Percentiles rank a stretch among this genome's conserved stretches.
Evolutionary conservation across 2,888 invertebrate genomes (phyloP).

Genomic region (Galerucella nymphaeae): DNA sequence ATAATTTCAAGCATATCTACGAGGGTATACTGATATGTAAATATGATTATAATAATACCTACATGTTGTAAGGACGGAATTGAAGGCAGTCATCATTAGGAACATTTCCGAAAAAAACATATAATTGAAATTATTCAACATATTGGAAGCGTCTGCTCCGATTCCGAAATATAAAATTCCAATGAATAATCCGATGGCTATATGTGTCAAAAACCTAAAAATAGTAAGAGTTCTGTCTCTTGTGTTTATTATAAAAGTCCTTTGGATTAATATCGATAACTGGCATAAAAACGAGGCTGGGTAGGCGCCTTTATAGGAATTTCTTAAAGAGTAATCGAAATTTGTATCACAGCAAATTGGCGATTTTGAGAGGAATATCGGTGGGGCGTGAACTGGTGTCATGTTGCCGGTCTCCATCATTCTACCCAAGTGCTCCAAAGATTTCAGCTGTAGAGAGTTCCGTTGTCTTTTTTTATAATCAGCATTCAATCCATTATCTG

Average conservation of each 20-base stretch:
- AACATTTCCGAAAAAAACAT: conserved; percentile 94
- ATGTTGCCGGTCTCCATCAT: conserved; percentile 67
- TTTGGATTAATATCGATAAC: conserved; percentile 70
- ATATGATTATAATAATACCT: conserved; percentile 66
- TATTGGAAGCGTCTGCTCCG: conserved; percentile 86
- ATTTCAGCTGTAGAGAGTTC: conserved; percentile 62
- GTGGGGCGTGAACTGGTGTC: conserved; percentile 68
- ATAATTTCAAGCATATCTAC: background rate
- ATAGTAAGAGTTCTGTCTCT: conserved; percentile 81
- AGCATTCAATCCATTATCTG: conserved; percentile 72
- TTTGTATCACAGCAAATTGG: conserved; percentile 37
- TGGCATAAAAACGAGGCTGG: conserved; percentile 72
- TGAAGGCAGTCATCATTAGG: conserved; percentile 94
- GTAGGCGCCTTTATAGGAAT: conserved; percentile 62
- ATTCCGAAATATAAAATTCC: conserved; percentile 86
- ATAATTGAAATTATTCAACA: conserved; percentile 87
- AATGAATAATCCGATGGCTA: conserved; percentile 82
- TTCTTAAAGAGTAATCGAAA: conserved; percentile 36
- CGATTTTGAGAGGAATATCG: conserved; percentile 53
- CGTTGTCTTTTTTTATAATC: conserved; percentile 67
- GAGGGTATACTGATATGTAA: background rate
- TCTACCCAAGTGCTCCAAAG: conserved; percentile 64
- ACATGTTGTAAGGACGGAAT: conserved; percentile 91
- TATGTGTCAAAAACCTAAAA: conserved; percentile 82
- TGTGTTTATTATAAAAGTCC: conserved; percentile 73